Evolutionary conservation across 1,140 invertebrate species (phyloP), one percentile per base, ranked within the genome.

Genomic region (Adoxophyes honmai): DNA sequence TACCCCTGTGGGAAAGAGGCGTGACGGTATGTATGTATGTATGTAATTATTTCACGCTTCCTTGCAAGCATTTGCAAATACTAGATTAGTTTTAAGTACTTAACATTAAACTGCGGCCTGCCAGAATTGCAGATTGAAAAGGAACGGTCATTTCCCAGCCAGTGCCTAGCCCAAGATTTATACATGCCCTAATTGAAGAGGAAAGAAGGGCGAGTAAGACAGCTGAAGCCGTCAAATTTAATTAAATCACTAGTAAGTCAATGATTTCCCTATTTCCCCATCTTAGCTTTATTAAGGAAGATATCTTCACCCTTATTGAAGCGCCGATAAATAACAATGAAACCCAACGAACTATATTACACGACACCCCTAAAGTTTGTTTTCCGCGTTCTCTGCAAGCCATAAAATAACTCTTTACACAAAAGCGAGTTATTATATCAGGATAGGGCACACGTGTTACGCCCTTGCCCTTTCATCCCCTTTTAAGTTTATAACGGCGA

Each of bases 381-480:
- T 48, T 48, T 48, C 42, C 10, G 11, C 28, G 42, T 48, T 48
- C 42, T 18, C 11, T 18, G 9, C 21, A 28, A 28, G 6, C 42
- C 28, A 48, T 48, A 48, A 48, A 48, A 48, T 48, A 48, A 48
- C 42, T 48, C 62, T 38, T 54, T 42, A 53, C 52, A 64, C 57
- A 60, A 64, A 60, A 36, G 33, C 37, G 35, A 58, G 42, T 48
- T 48, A 54, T 62, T 57, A 60, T 54, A 36, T 36, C 33, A n/a
- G 18, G 54, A 28, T 28, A 28, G 54, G 13, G 13, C 34, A 56
- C 81, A 82, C 81, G 79, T 82, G 78, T 68, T 61, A 57, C 72
- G 68, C 78, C 73, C 76, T 80, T 82, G 72, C 77, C 78, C 79
- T 76, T 81, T 75, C 28, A 60, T 70, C 75, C 70, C 70, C 62